Percentiles rank a stretch among this genome's conserved stretches.
These are phyloP conservation scores for Phyllotis vaccarum DNA, from an alignment of 2,797 vertebrate species.

Conservation along the genomic window DNA sequence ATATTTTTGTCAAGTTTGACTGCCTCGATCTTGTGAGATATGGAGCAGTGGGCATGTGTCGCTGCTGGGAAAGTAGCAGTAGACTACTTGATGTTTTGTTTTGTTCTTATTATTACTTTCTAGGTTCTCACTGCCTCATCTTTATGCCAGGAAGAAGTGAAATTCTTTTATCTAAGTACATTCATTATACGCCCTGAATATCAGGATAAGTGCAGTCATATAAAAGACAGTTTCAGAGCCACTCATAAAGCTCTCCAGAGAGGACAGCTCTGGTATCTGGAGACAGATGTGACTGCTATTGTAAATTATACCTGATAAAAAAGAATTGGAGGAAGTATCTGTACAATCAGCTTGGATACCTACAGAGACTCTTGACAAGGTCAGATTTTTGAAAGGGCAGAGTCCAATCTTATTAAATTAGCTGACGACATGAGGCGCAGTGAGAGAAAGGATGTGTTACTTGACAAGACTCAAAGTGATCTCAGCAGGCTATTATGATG, in stretches of 20 bases:
- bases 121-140: neutral
- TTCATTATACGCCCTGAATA: neutral
- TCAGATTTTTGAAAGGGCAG: slow-evolving; percentile 75
- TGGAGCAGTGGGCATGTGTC: neutral
- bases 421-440: slow-evolving; percentile 56
- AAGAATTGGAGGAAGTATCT: slow-evolving; percentile 44
- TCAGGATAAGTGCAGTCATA: neutral
- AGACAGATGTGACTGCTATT: slow-evolving; percentile 53
- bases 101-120: neutral
- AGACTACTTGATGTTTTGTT: neutral
- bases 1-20: slow-evolving; percentile 7
- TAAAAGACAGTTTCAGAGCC: neutral
- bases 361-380: slow-evolving; percentile 74
- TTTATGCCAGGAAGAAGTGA: slow-evolving; percentile 24
- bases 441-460: neutral
- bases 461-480: slow-evolving; percentile 66
- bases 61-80: neutral
- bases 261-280: slow-evolving; percentile 56
- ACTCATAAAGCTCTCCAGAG: neutral
- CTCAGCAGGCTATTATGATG: slow-evolving; percentile 58
- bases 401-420: slow-evolving; percentile 76
- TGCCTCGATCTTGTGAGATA: neutral
- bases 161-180: slow-evolving; percentile 52
- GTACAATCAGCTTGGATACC: slow-evolving; percentile 56
- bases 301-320: slow-evolving; percentile 56